phyloP scores from a whole-genome alignment of 35 echinoderm and acorn worm genomes.

The Stichopus chloronotus region DNA sequence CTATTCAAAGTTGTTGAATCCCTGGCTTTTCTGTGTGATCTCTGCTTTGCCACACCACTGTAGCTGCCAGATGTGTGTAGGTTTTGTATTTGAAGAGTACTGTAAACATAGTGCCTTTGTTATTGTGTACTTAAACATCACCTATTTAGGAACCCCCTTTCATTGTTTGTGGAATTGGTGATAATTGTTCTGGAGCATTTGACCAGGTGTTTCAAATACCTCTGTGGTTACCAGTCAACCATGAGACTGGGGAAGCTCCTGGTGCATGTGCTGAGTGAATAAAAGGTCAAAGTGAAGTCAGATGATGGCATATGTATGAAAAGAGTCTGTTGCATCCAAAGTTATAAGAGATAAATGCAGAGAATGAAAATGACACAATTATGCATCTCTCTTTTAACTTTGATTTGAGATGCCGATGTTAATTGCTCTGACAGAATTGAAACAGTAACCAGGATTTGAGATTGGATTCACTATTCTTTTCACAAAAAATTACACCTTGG shows the following conservation, averaged over 20 bases:
- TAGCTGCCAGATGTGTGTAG: neutral
- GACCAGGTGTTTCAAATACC: conserved; percentile 38
- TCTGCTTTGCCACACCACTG: neutral
- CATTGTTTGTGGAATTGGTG: conserved; percentile 37
- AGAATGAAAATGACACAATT: no score
- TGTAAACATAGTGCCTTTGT: conserved; percentile 22
- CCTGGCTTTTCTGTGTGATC: neutral
- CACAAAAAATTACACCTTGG: no score
- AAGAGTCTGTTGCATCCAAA: neutral
- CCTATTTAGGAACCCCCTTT: neutral
- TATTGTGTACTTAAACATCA: conserved; percentile 32
- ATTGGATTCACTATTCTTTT: no score
- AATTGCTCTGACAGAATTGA: no score
- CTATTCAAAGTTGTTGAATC: neutral
- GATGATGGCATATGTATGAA: neutral
- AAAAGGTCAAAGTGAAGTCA: neutral
- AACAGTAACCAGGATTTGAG: no score
- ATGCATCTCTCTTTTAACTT: no score
- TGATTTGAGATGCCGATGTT: no score
- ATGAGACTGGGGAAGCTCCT: neutral
- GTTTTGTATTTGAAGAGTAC: neutral
- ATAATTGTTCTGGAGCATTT: conserved; percentile 37
- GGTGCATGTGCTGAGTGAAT: neutral
- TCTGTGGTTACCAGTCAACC: conserved; percentile 21
- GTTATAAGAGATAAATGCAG: no score